These are phyloP conservation scores for Odobenus rosmarus DNA, from an alignment of 2,113 vertebrate species.

Conservation along the genomic window DNA sequence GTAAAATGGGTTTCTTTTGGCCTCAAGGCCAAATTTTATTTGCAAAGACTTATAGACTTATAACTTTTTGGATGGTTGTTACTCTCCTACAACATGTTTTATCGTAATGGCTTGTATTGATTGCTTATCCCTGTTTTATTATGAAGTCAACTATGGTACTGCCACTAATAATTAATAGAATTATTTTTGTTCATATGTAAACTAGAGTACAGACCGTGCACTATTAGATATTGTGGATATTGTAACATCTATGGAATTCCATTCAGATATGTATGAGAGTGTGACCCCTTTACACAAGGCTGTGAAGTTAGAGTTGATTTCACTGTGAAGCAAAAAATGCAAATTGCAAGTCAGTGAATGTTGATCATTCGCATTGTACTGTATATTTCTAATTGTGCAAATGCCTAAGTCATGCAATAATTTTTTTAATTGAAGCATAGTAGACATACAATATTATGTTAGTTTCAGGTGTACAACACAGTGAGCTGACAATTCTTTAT, in stretches of 20 bases:
- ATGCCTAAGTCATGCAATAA: background rate
- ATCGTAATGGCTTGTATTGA: background rate
- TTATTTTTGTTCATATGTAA: background rate
- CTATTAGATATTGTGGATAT: background rate
- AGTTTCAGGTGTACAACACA: background rate
- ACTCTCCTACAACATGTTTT: background rate
- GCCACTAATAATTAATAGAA: conserved; percentile 14
- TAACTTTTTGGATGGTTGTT: background rate
- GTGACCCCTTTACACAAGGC: background rate
- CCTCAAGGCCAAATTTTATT: conserved; percentile 21
- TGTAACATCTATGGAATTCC: background rate
- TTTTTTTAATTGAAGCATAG: background rate
- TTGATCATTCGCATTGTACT: background rate
- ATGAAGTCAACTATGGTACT: background rate
- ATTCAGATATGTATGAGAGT: background rate
- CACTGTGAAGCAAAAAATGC: background rate
- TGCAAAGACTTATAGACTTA: background rate
- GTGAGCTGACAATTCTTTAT: background rate
- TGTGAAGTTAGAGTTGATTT: background rate
- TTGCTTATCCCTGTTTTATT: background rate
- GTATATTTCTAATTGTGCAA: conserved; percentile 3
- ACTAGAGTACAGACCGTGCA: background rate
- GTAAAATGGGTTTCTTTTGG: background rate
- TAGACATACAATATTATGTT: background rate
- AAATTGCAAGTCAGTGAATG: background rate